phyloP scores from a whole-genome alignment of 2,888 invertebrate genomes.

The Idaea biselata region DNA sequence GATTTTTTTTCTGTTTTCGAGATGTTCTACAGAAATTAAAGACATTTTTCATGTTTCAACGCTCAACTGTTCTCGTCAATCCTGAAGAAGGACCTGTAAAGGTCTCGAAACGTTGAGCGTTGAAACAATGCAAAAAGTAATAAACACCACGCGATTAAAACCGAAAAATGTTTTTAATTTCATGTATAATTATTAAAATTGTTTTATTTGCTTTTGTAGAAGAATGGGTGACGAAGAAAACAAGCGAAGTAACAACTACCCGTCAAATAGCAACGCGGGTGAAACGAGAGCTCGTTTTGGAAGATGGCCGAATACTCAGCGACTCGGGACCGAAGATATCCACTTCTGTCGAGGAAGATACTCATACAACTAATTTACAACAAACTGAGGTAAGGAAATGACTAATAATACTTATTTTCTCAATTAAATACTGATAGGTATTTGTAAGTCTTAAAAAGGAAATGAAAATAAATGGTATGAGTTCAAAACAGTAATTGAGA shows the following conservation, averaged over 20 bases:
- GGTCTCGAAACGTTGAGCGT: too few relatives aligned
- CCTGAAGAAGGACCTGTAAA: too few relatives aligned
- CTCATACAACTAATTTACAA: conserved; percentile 93
- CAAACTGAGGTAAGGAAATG: conserved; percentile 85
- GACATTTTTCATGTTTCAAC: too few relatives aligned
- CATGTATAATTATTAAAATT: background rate
- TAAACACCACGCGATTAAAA: too few relatives aligned
- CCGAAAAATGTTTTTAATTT: too few relatives aligned
- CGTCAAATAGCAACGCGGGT: conserved; percentile 95
- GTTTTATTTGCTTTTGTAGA: conserved; percentile 80
- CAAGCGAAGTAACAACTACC: conserved; percentile 93
- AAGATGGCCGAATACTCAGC: conserved; percentile 94
- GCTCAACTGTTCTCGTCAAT: too few relatives aligned
- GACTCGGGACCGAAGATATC: conserved; percentile 95
- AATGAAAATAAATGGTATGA: too few relatives aligned
- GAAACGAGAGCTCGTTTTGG: conserved; percentile 92
- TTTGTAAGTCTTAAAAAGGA: too few relatives aligned
- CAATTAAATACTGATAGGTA: too few relatives aligned
- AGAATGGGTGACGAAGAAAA: conserved; percentile 95
- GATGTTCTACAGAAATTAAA: too few relatives aligned
- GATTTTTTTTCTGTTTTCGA: background rate
- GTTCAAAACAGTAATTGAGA: too few relatives aligned
- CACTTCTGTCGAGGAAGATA: conserved; percentile 94
- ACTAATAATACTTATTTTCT: background rate
- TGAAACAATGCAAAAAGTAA: too few relatives aligned